phyloP scores from a whole-genome alignment of 2,113 vertebrate genomes.

The Eudyptes chrysolophus region DNA sequence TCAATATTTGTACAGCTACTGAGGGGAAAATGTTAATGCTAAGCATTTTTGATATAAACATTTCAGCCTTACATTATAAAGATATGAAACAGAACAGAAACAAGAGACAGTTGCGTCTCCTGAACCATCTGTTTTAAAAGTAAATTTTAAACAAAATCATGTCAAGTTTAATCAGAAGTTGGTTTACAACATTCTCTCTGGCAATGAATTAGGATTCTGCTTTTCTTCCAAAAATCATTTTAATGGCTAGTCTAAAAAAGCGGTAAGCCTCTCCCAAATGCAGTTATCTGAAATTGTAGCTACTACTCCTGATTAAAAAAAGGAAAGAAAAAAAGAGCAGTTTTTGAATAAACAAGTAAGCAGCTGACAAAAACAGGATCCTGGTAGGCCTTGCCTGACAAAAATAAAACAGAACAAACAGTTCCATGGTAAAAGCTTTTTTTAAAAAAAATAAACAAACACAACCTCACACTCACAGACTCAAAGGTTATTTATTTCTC shows the following conservation, averaged over 20 bases:
- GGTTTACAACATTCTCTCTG: background rate
- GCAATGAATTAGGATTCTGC: background rate
- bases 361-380: background rate
- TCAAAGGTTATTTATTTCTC: background rate
- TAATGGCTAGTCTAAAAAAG: background rate
- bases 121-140: slow-evolving; percentile 43
- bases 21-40: background rate
- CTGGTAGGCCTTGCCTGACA: background rate
- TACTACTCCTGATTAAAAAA: background rate
- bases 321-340: background rate
- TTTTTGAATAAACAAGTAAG: background rate
- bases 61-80: slow-evolving; percentile 7
- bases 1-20: slow-evolving; percentile 15
- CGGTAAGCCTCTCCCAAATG: background rate
- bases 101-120: background rate
- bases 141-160: slow-evolving; percentile 21
- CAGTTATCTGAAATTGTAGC: background rate
- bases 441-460: background rate
- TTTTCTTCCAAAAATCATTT: background rate
- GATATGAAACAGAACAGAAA: slow-evolving; percentile 31
- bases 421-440: background rate
- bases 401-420: background rate
- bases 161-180: slow-evolving; percentile 7
- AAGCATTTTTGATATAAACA: slow-evolving; percentile 2
- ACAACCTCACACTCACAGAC: background rate